A percentile compares a stretch with the other conserved stretches of the same genome.
Conservation (phyloP, 2,888 invertebrate species). For the Lepidonotus clava region DNA sequence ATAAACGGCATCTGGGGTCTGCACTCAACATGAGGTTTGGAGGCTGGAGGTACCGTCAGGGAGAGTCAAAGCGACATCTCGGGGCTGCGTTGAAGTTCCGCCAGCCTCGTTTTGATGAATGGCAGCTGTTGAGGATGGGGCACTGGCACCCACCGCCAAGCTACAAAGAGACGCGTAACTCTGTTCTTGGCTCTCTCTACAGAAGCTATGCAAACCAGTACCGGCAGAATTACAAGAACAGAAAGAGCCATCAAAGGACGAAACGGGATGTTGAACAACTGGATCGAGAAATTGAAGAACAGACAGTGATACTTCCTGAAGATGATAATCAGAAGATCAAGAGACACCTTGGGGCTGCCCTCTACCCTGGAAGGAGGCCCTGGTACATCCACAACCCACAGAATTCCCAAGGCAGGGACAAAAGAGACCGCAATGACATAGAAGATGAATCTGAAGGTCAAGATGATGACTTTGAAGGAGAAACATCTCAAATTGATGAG, state of each 20-base stretch:
- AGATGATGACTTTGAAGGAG: no score
- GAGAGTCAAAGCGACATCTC: not conserved
- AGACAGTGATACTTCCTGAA: not conserved
- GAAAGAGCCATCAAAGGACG: not conserved
- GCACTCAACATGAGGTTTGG: not conserved
- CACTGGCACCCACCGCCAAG: not conserved
- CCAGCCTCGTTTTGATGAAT: not conserved
- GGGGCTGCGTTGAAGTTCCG: constrained; percentile 8
- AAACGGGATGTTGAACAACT: not conserved
- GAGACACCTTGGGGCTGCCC: not conserved
- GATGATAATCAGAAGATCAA: no score
- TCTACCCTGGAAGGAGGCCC: not conserved
- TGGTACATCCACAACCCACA: not conserved
- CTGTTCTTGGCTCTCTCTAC: not conserved
- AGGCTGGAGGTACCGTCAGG: not conserved
- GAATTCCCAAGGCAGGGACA: not conserved
- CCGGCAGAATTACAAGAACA: not conserved
- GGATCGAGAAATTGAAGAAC: not conserved
- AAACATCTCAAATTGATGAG: no score
- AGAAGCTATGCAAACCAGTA: no score
- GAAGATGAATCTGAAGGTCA: constrained; percentile 11
- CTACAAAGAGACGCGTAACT: not conserved
- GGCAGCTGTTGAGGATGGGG: not conserved
- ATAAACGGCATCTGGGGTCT: not conserved
- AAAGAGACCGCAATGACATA: not conserved